Base-by-base conservation (phyloP, 2,113 vertebrate genomes). In the Poeciliopsis occidentalis region DNA sequence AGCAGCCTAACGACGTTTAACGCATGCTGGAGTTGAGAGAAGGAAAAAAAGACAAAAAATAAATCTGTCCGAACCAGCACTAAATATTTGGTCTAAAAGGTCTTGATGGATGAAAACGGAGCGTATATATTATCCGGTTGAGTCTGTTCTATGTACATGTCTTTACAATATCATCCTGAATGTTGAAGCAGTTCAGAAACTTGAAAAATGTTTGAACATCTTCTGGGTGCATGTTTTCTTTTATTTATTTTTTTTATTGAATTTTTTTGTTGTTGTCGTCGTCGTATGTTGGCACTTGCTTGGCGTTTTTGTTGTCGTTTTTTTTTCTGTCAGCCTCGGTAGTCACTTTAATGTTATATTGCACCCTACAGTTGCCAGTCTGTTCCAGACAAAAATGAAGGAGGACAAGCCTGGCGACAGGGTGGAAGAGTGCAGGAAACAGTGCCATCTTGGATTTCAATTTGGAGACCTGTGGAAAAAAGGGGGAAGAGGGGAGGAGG, bases 111-210 rank as follows among this genome's bases (percentile, higher is more conserved):
- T 96, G 95, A 94, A 94, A 89, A 95, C 92, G 94, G 94, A 95
- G 95, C 94, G 94, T 96, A 98, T 98, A 98, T 98, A 98, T 98
- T 98, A 98, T 98, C 97, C 95, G 87, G 96, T 96, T 98, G 88
- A 94, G 97, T 97, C 92, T 97, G 97, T 97, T 96, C 96, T 99
- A 98, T 99, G 95, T 99, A 99, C 98, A 99, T 90, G 93, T 98
- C 97, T 99, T 98, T 98, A 99, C 97, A 99, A 97, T 97, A 92
- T 97, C 96, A 96, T 99, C 97, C 97, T 98, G 97, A 98, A 99
- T 95, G 96, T 96, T 97, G 96, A 97, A 98, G 96, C 96, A 98
- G 97, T 99, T 97, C 97, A 95, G 96, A 95, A 95, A 96, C 95
- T 97, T 96, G 95, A 96, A 87, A 90, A 91, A 97, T 94, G 95